These are phyloP conservation scores for Aramus guarauna DNA, from an alignment of 2,113 vertebrate genomes.

Conservation along the genomic window DNA sequence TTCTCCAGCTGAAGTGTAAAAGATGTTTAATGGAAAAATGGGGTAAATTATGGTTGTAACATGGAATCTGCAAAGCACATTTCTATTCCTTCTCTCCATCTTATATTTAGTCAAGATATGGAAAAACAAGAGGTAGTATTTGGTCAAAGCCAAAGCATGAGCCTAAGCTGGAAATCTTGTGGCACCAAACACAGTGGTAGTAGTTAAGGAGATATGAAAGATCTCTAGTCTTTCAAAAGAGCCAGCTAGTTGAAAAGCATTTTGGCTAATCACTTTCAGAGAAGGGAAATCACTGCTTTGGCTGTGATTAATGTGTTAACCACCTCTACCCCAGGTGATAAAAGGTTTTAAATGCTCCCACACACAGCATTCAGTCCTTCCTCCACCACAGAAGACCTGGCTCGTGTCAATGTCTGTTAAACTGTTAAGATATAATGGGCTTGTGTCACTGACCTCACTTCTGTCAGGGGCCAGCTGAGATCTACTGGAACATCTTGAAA, in stretches of 20 bases:
- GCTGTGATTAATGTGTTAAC: not conserved
- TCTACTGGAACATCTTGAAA: not conserved
- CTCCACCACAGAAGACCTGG: not conserved
- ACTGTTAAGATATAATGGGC: not conserved
- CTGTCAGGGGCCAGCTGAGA: not conserved
- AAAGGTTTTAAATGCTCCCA: not conserved
- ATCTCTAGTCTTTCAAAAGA: not conserved
- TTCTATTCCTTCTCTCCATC: not conserved
- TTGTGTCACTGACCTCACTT: not conserved
- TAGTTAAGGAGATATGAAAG: not conserved
- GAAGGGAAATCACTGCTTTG: not conserved
- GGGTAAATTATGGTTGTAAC: not conserved
- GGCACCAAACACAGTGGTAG: not conserved
- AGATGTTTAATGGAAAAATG: not conserved
- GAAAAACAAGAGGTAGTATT: not conserved
- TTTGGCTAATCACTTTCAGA: not conserved
- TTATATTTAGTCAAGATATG: not conserved
- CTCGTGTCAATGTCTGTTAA: rapidly evolving
- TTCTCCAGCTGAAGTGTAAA: not conserved
- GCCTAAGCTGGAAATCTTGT: not conserved
- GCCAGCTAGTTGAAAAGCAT: not conserved
- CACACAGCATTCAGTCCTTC: not conserved
- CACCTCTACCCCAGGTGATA: not conserved
- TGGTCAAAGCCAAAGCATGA: not conserved
- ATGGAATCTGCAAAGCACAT: not conserved